These are phyloP conservation scores for Psittacula cyanocephala DNA, from an alignment of 2,113 vertebrate species.

Conservation along the genomic window DNA sequence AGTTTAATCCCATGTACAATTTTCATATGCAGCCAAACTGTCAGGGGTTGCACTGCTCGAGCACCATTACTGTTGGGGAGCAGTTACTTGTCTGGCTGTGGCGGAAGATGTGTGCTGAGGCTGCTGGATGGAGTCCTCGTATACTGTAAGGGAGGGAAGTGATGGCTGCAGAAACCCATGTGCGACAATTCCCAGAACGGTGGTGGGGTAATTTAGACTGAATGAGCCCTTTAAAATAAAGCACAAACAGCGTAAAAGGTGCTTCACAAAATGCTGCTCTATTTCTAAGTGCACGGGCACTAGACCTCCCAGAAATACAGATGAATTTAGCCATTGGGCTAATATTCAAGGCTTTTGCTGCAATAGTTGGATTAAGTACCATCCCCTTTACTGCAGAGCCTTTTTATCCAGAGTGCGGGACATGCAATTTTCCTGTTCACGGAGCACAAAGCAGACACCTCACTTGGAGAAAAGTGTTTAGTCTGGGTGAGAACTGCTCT, in stretches of 20 bases:
- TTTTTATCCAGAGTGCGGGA: not conserved
- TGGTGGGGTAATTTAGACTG: not conserved
- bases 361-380: not conserved
- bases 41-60: not conserved
- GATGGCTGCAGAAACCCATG: not conserved
- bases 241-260: not conserved
- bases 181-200: not conserved
- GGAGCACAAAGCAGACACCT: conserved; percentile 52
- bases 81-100: not conserved
- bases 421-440: conserved; percentile 32
- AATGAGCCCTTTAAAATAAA: conserved; percentile 16
- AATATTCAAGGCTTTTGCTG: conserved; percentile 9
- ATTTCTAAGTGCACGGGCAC: not conserved
- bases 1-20: not conserved
- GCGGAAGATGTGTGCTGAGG: rapidly evolving
- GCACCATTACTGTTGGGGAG: rapidly evolving
- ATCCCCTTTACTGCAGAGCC: not conserved
- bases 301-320: not conserved
- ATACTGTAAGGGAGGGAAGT: not conserved
- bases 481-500: conserved; percentile 49
- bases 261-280: not conserved
- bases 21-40: not conserved
- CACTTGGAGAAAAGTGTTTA: conserved; percentile 55
- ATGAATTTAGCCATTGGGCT: not conserved
- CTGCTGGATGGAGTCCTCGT: not conserved